A percentile compares a stretch with the other conserved stretches of the same genome.
phyloP scores from a whole-genome alignment of 2,888 invertebrate genomes.

The Sphaerophoria taeniata region DNA sequence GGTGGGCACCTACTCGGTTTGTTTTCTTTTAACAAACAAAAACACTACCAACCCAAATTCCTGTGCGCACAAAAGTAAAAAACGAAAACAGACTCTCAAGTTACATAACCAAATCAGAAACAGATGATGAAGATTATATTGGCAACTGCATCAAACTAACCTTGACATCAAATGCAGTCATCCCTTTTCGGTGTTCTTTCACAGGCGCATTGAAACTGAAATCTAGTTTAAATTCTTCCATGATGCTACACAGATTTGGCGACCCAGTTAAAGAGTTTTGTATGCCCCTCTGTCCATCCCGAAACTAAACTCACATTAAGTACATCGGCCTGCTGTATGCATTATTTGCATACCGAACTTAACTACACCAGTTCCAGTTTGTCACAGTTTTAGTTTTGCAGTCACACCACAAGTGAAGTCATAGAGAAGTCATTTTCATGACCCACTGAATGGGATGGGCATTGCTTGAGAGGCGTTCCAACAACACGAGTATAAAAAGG shows the following conservation, averaged over 20 bases:
- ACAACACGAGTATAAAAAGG: neutral
- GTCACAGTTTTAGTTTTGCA: constrained; percentile 9
- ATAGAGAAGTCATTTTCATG: constrained; percentile 32
- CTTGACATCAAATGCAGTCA: constrained; percentile 46
- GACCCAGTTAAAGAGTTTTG: constrained; percentile 43
- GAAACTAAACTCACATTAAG: neutral
- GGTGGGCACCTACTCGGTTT: neutral
- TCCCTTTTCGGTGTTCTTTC: constrained; percentile 10
- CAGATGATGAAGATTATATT: constrained; percentile 11
- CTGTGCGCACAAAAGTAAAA: neutral
- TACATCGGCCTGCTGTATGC: neutral
- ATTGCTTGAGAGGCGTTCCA: neutral
- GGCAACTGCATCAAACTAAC: constrained; percentile 37
- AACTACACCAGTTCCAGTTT: neutral
- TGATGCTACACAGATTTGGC: constrained; percentile 16
- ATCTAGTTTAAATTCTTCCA: neutral
- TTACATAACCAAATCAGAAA: constrained; percentile 4
- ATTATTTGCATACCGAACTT: neutral
- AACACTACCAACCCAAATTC: constrained; percentile 7
- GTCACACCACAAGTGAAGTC: constrained; percentile 39
- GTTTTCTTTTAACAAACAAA: neutral
- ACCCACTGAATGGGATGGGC: constrained; percentile 12
- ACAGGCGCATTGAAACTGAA: constrained; percentile 34
- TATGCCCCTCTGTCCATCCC: constrained; percentile 1
- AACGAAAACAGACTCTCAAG: neutral